phyloP scores from a whole-genome alignment of 2,888 invertebrate species.

The Ormyrus nitidulus region DNA sequence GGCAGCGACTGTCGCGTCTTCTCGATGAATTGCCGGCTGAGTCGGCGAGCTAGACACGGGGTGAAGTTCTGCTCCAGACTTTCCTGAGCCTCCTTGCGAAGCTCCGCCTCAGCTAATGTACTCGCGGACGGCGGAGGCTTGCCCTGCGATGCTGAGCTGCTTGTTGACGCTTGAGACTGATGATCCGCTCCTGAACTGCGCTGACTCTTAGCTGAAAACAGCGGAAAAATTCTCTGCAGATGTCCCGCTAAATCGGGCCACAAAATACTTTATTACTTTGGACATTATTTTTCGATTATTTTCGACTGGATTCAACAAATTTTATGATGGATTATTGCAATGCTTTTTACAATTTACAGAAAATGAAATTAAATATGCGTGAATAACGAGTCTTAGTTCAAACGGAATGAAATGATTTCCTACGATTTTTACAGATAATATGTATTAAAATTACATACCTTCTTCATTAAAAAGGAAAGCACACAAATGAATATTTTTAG shows the following conservation, averaged over 20 bases:
- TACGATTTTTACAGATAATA: slow-evolving; percentile 8
- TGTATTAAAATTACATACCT: slow-evolving; percentile 32
- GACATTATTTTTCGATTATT: not conserved
- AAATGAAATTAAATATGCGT: not conserved
- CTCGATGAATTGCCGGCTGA: slow-evolving; percentile 72
- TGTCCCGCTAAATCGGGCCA: slow-evolving; percentile 16
- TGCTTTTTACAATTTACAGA: slow-evolving; percentile 1
- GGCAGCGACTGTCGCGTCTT: slow-evolving; percentile 69
- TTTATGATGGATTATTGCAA: not conserved
- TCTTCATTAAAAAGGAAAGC: not conserved
- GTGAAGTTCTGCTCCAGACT: slow-evolving; percentile 69
- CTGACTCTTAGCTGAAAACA: slow-evolving; percentile 65
- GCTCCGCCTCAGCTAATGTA: slow-evolving; percentile 54
- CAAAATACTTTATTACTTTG: not conserved
- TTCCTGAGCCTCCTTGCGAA: slow-evolving; percentile 64
- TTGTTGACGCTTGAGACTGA: slow-evolving; percentile 17
- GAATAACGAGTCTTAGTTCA: not conserved
- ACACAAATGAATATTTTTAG: not conserved
- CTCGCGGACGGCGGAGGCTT: not conserved
- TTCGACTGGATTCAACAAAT: not conserved
- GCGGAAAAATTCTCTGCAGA: slow-evolving; percentile 58
- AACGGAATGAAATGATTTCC: not conserved
- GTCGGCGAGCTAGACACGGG: slow-evolving; percentile 70
- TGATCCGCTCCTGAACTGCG: not conserved
- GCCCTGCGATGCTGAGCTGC: slow-evolving; percentile 20